Evolutionary conservation across 2,797 vertebrate species (phyloP), one percentile per base, ranked within the genome.

Genomic region (Fistularia tabacaria): DNA sequence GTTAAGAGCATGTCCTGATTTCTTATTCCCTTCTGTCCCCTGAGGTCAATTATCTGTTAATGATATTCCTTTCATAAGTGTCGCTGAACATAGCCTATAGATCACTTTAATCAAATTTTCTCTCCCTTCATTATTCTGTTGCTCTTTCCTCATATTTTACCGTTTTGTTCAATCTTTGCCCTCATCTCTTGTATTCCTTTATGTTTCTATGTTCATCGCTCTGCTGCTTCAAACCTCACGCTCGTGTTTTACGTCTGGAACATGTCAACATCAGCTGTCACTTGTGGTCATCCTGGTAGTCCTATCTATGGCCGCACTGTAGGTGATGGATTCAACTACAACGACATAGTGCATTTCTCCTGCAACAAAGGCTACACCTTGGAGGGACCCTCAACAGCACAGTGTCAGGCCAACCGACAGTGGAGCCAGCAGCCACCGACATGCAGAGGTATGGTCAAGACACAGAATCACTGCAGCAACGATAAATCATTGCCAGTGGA

Each of bases 251-350:
- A 2, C 25, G 25, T 5, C 5, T 5, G 2, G 25, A 25, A 25
- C 25, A 5, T 42, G 46, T 69, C 46, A 14, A 54, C 68, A 46
- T 9, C 69, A 98, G 97, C 97, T 0, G 85, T 99, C 80, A 99
- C 97, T 65, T 99, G 97, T 51, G 97, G 97, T 69, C 97, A 99
- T 72, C 97, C 97, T 3, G 96, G 97, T 0, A 99, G 96, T 71
- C 97, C 97, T 4, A 97, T 98, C 85, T 98, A 99, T 58, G 97
- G 97, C 60, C 93, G 94, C 78, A 96, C 97, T 61, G 91, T 89
- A 69, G 97, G 95, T 52, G 96, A 93, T 3, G 95, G 95, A 76
- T 99, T 95, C 80, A 99, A 99, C 85, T 95, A 96, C 86, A 95
- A 98, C 62, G 96, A 99, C 0, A 85, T 96, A 59, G 96, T 99